Evolutionary conservation across 2,888 invertebrate species (phyloP), one percentile per base, ranked within the genome.

Genomic region (Drosophila limbata): DNA sequence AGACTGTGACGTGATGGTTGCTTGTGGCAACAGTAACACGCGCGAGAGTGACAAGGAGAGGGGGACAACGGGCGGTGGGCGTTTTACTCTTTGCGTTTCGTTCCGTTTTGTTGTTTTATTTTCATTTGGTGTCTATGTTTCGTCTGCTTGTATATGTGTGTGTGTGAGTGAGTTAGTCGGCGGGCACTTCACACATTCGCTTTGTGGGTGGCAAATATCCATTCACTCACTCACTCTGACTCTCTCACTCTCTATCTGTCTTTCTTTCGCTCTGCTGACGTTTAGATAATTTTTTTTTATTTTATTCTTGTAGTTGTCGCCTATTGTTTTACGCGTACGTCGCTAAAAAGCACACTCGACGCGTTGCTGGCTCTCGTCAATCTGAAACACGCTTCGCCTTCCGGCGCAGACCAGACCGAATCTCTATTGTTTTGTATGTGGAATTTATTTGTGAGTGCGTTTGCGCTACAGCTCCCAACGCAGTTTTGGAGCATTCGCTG

Each of bases 331-430:
- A 65, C 76, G 76, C 79, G 79, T 77, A 82, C 81, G 78, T 73
- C 65, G 76, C 72, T 66, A 64, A 67, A 80, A 79, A 77, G 74
- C 77, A 79, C 72, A 84, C 84, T 83, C 74, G 76, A 81, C 85
- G 88, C 83, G 80, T 85, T 82, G 86, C 85, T 81, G 77, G 78
- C 84, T 88, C 83, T 84, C 77, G 78, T 79, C 77, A 82, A 84
- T 88, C 88, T 85, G 86, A 88, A 73, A 76, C 75, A 73, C 69
- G 77, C 73, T 73, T 73, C 62, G 74, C 71, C 63, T 74, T 74
- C 76, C 71, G 77, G 73, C 73, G 65, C 59, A 69, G 64, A 61
- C 53, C 56, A 84, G 68, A 71, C 80, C 71, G 45, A 39, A 51
- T 40, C 31, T 51, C 48, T 31, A 19, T 31, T 31, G 33, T 42